Evolutionary conservation across 2,797 vertebrate species (phyloP).

Genomic region (Ciconia nigra): DNA sequence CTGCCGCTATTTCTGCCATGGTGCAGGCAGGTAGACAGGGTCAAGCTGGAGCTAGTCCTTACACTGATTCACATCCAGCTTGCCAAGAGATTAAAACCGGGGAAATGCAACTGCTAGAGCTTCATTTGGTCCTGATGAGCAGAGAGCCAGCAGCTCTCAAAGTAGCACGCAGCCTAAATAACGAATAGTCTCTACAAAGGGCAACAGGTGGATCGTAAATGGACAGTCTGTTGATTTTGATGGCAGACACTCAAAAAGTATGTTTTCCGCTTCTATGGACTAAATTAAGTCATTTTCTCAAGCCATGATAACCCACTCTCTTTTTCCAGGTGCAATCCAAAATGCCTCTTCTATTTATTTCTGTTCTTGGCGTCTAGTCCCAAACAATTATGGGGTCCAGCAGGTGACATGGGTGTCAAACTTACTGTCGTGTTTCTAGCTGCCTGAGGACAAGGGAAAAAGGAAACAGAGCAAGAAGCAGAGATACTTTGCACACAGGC

Average conservation of each 20-base stretch:
- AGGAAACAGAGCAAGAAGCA: background rate
- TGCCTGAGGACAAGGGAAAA: background rate
- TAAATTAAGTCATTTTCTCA: background rate
- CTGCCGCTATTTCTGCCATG: background rate
- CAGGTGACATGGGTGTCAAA: background rate
- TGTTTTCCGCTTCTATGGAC: background rate
- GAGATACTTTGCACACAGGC: accelerated
- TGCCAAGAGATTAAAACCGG: background rate
- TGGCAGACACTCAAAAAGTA: background rate
- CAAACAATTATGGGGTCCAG: background rate
- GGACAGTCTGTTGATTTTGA: background rate
- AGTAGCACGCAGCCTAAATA: background rate
- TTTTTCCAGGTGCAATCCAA: background rate
- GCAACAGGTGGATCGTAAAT: background rate
- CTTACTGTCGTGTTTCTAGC: background rate
- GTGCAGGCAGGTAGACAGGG: background rate
- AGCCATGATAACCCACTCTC: background rate
- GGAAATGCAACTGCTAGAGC: background rate
- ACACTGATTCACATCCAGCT: background rate
- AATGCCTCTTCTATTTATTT: background rate
- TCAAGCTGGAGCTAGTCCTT: background rate
- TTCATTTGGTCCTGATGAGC: background rate
- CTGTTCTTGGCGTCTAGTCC: background rate
- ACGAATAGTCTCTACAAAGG: background rate
- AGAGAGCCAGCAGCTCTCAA: background rate